Conservation (phyloP, 2,797 vertebrate genomes). For the Argentina silus region DNA sequence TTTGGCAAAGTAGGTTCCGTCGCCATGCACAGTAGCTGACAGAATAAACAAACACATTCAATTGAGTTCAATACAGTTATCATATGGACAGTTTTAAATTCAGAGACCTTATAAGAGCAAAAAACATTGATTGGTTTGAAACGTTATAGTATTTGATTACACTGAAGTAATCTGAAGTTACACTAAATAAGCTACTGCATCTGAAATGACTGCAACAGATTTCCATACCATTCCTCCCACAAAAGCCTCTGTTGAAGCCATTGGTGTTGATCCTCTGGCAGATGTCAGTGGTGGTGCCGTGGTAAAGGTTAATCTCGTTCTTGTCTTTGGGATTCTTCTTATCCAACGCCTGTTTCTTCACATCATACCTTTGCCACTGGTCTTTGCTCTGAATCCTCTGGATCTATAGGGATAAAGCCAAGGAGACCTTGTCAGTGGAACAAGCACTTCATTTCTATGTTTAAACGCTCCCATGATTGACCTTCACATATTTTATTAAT, state of each 20-base stretch:
- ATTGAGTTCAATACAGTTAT: background rate
- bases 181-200: too few species aligned
- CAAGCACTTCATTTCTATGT: too few species aligned
- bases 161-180: too few species aligned
- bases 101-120: background rate
- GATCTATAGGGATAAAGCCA: conserved; percentile 42
- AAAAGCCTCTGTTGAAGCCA: conserved; percentile 70
- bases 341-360: conserved; percentile 56
- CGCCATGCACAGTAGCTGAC: conserved; percentile 50
- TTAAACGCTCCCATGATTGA: too few species aligned
- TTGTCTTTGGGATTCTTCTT: conserved; percentile 56
- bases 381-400: conserved; percentile 60
- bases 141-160: too few species aligned
- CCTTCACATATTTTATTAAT: too few species aligned
- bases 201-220: background rate
- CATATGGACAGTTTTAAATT: background rate
- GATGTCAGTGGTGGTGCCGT: conserved; percentile 60
- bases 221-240: conserved; percentile 61
- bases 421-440: background rate
- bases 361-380: conserved; percentile 62
- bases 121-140: too few species aligned
- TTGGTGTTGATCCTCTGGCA: conserved; percentile 58
- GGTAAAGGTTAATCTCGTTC: conserved; percentile 59
- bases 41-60: conserved; percentile 1
- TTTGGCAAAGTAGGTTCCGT: conserved; percentile 65